Evolutionary conservation across 2,797 vertebrate species (phyloP), one percentile per base, ranked within the genome.

Genomic region (Anisognathus igniventris): DNA sequence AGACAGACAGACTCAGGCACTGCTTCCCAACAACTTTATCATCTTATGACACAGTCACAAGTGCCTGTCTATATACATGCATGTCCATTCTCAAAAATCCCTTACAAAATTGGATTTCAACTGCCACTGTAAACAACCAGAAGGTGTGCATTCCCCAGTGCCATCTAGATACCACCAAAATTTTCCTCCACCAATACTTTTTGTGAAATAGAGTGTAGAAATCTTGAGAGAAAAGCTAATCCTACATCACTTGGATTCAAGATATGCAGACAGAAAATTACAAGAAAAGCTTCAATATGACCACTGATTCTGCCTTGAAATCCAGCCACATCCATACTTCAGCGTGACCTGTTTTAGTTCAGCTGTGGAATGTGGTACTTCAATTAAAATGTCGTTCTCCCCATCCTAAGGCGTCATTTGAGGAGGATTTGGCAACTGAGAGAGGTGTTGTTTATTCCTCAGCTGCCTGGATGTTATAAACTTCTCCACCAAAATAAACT

Each of bases 401-500:
- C 15, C 0, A 0, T 91, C 40, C 60, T 72, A 90, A 88, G 77
- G 76, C 14, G 1, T 48, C 4, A 4, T 71, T 72, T 73, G 48
- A 93, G 73, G 48, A 90, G n/a, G 42, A 75, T 87, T 90, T 95
- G 76, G 83, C 79, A 95, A 80, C 22, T 78, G 58, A 78, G 13
- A 86, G 71, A 74, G 53, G 81, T 48, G 70, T 56, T 94, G 47
- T 70, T 94, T 86, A 71, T 88, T 90, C 87, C 42, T 92, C 68
- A 91, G 24, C 62, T 92, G 85, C 75, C 53, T 85, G 33, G 42
- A 91, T 28, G 21, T 68, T 83, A 86, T 22, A 81, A 90, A 95
- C 54, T 88, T 70, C 47, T 86, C n/a, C 66, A 92, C 19, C 79
- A 91, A 94, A 94, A 94, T 44, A 93, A 84, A 86, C 51, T 45